phyloP scores from a whole-genome alignment of 2,113 vertebrate species.

The Speoplatyrhinus poulsoni region DNA sequence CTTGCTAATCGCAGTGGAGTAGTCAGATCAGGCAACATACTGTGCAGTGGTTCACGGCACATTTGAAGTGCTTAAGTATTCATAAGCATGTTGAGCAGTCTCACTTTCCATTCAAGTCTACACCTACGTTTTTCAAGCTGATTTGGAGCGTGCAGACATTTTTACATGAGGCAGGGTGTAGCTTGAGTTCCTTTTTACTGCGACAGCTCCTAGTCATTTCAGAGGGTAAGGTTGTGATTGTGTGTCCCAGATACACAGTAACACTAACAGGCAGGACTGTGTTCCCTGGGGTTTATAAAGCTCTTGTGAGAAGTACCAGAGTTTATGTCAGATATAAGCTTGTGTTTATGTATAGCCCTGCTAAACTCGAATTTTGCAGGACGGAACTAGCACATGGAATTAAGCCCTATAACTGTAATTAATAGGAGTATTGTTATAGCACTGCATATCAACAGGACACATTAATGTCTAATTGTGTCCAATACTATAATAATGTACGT shows the following conservation, averaged over 20 bases:
- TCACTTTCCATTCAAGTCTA: not conserved
- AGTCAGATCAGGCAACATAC: not conserved
- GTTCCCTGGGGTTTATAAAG: slow-evolving; percentile 7
- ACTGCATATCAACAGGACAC: slow-evolving; percentile 28
- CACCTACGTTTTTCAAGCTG: not conserved
- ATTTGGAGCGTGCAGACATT: not conserved
- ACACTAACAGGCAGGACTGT: slow-evolving; percentile 5
- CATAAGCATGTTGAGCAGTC: not conserved
- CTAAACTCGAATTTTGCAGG: not conserved
- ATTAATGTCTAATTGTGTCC: slow-evolving; percentile 33
- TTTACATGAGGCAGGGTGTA: slow-evolving; percentile 13
- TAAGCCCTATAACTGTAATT: slow-evolving; percentile 31
- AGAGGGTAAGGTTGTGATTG: slow-evolving; percentile 18
- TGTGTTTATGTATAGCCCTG: not conserved
- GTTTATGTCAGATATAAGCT: slow-evolving; percentile 3
- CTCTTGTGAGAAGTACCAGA: not conserved
- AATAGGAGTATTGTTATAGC: slow-evolving; percentile 16
- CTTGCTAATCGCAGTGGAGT: not conserved
- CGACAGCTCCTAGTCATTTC: slow-evolving; percentile 9
- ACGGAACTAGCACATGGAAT: slow-evolving; percentile 1
- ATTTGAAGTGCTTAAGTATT: not conserved
- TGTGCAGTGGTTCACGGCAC: not conserved
- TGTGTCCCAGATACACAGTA: slow-evolving; percentile 7
- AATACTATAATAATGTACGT: slow-evolving; percentile 16
- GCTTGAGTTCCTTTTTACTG: slow-evolving; percentile 18